Evolutionary conservation across 2,113 vertebrate species (phyloP).

Genomic region (Hipposideros armiger): DNA sequence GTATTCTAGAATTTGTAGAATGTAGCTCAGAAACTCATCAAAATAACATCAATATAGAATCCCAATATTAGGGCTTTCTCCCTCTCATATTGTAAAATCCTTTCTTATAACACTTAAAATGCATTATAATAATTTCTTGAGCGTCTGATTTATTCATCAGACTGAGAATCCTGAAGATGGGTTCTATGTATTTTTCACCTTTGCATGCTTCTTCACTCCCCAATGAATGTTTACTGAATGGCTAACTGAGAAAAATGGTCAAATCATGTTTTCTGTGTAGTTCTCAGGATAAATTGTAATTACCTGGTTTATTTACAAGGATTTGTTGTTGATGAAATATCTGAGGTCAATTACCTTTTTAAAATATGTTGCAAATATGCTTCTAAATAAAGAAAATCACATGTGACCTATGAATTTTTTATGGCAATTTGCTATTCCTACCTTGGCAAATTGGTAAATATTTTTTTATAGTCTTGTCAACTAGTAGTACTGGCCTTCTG

Average conservation of each 20-base stretch:
- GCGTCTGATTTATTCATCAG: neutral
- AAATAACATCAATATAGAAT: neutral
- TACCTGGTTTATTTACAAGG: neutral
- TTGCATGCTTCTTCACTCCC: neutral
- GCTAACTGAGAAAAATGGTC: neutral
- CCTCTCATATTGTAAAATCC: neutral
- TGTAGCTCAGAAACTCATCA: neutral
- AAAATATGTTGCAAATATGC: neutral
- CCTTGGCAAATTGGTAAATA: neutral
- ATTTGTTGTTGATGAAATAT: slow-evolving; percentile 11
- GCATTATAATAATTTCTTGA: neutral
- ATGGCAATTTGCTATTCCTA: neutral
- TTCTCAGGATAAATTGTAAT: slow-evolving; percentile 11
- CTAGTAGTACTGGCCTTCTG: neutral
- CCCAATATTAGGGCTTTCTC: neutral
- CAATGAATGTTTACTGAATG: neutral
- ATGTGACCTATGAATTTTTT: neutral
- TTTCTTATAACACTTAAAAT: neutral
- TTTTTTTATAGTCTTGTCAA: neutral
- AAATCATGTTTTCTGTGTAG: slow-evolving; percentile 1
- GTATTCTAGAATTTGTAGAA: neutral
- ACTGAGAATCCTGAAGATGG: neutral
- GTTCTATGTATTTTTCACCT: neutral
- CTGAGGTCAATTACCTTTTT: neutral
- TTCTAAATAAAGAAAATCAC: neutral